A percentile compares a stretch with the other conserved stretches of the same genome.
Conservation (phyloP, 2,888 invertebrate species). For the Epistrophe grossulariae region DNA sequence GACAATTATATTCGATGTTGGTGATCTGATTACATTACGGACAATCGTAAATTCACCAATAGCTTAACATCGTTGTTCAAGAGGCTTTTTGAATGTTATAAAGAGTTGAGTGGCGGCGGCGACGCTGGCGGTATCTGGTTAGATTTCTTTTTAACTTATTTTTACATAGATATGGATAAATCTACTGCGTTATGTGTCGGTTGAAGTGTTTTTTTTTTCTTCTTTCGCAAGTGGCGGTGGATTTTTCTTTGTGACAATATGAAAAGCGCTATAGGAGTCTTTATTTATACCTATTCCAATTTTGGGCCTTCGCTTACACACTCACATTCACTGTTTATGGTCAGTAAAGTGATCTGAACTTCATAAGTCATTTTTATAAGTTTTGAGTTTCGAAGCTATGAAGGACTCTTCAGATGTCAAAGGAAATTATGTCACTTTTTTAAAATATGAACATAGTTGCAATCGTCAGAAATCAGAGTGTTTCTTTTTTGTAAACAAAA, state of each 20-base stretch:
- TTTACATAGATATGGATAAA: not conserved
- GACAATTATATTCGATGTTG: conserved; percentile 71
- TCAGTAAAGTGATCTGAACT: not conserved
- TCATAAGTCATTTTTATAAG: not conserved
- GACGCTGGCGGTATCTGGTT: not conserved
- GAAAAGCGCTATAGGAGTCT: not conserved
- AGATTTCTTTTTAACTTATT: conserved; percentile 5
- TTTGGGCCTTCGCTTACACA: conserved; percentile 4
- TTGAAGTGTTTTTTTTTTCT: not conserved
- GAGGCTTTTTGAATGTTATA: conserved; percentile 16
- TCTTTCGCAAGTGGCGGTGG: conserved; percentile 16
- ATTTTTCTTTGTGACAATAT: conserved; percentile 25
- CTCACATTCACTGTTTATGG: not conserved
- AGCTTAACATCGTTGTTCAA: conserved; percentile 4
- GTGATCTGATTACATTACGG: conserved; percentile 70
- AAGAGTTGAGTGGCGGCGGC: not conserved
- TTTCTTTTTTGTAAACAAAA: not conserved
- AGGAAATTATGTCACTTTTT: not conserved
- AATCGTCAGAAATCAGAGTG: no score
- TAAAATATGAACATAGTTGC: no score
- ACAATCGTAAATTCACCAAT: conserved; percentile 68
- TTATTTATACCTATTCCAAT: not conserved
- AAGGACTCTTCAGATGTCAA: not conserved
- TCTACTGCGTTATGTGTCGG: not conserved
- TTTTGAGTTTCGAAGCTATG: not conserved